Evolutionary conservation across 1,140 invertebrate species (phyloP), one percentile per base, ranked within the genome.

Genomic region (Drosophila mayri): DNA sequence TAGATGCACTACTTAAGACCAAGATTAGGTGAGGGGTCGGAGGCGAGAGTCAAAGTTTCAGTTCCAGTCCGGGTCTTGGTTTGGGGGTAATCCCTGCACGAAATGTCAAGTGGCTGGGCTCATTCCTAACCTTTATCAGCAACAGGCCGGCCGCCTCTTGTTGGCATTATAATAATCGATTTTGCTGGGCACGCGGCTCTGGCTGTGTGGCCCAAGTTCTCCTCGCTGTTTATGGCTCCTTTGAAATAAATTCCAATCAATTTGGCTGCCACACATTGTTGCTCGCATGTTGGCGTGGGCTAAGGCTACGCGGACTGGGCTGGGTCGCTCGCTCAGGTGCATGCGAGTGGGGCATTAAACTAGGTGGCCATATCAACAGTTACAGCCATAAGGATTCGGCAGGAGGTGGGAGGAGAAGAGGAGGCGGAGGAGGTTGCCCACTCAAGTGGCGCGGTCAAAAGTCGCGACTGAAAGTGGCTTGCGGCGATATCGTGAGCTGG

Each of bases 91-190:
- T 67, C 68, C 43, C 52, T 41, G 66, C 68, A 72, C 52, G 68
- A 72, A 72, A 72, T 72, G 68, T 72, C 68, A 72, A 72, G 52
- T 49, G 68, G 58, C 41, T 40, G 30, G 52, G 47, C 37, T 38
- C 66, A 66, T 75, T 63, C 74, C 79, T 67, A 70, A 76, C 65
- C 65, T 76, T 84, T 84, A 82, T 79, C 76, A 79, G 76, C 76
- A 67, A 79, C 67, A 79, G 61, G 68, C 67, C 67, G 61, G 68
- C 67, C 67, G 60, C 67, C 65, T 32, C 60, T 43, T 72, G 49
- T 43, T 62, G 70, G 59, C 64, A 79, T 79, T 79, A 79, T 59
- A 79, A 79, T 79, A 79, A 79, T 79, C 76, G 76, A 79, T 79
- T 79, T 79, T 61, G 67, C 60, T 60, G 37, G 54, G 76, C 67